These are phyloP conservation scores for Coremacera marginata DNA, from an alignment of 2,888 invertebrate species.

Conservation along the genomic window DNA sequence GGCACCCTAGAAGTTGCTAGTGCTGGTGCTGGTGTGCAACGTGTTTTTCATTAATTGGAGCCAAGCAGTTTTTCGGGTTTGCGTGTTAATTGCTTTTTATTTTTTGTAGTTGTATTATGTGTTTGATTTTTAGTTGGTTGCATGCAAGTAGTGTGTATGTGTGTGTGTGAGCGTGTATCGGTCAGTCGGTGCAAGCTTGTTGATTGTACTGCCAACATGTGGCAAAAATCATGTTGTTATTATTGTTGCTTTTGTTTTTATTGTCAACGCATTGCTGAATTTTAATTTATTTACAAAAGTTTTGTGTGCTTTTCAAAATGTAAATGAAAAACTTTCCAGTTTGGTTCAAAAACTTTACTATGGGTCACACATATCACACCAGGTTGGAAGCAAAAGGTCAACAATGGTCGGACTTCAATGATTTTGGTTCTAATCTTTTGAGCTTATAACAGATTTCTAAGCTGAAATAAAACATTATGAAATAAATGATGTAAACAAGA, in stretches of 20 bases:
- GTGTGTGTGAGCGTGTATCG: not conserved
- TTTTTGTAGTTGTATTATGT: not conserved
- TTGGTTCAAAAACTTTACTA: not conserved
- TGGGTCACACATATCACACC: not conserved
- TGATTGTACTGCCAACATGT: conserved; percentile 22
- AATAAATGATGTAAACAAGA: too few species aligned
- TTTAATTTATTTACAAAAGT: conserved; percentile 9
- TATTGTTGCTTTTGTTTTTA: conserved; percentile 9
- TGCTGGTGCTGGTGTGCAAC: too few species aligned
- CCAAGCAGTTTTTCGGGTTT: not conserved
- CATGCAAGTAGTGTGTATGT: not conserved
- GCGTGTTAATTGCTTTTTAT: conserved; percentile 32
- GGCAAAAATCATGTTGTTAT: not conserved
- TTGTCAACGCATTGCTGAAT: not conserved
- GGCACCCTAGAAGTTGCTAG: too few species aligned
- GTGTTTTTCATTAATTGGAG: too few species aligned
- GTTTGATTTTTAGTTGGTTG: not conserved
- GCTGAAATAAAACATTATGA: too few species aligned
- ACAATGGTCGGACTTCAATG: not conserved
- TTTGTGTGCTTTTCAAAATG: not conserved
- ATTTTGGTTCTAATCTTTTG: too few species aligned
- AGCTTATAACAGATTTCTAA: too few species aligned
- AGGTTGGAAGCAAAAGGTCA: not conserved
- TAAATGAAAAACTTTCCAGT: not conserved
- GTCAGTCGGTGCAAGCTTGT: not conserved